Base-by-base conservation (phyloP, 2,113 vertebrate genomes). In the Hippotragus niger region DNA sequence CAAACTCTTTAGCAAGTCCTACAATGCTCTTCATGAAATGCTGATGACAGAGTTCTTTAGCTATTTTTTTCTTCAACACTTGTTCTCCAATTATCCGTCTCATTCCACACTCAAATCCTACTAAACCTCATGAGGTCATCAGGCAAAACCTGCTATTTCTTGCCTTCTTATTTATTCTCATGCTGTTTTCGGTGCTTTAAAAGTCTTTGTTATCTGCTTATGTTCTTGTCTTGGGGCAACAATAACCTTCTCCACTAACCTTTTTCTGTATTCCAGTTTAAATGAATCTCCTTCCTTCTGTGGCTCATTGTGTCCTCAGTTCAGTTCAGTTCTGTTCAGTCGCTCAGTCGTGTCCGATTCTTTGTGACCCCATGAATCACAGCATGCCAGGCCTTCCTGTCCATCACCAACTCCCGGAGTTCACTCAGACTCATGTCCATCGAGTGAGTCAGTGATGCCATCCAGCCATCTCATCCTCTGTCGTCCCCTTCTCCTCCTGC, bases 231-330 rank as follows among this genome's bases (percentile, higher is more conserved):
- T 87, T 86, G 52, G 31, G 29, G 82, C 67, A 85, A 90, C 40
- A 93, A 50, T 85, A 87, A 47, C 21, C 19, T 95, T 95, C 74
- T 93, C 23, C 87, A 50, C 45, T 93, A 94, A n/a, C 13, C 2
- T 55, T 91, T 93, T 62, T 15, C 17, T 81, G 8, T 83, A n/a
- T 91, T 43, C 43, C 71, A 58, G 31, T 93, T 81, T 80, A 81
- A 84, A 88, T 36, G 84, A 86, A 89, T 8, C 50, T 27, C 17
- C 50, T 52, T 85, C 76, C 36, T 53, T 57, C n/a, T 90, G 27
- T 40, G 29, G 13, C 21, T 9, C 15, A 40, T 93, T 71, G 19
- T 25, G 11, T 27, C 6, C 14, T 16, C 55, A 57, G 23, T 25
- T 57, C 55, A 57, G 55, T 57, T 55, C 8, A 55, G 19, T 23